phyloP scores from a whole-genome alignment of 2,113 vertebrate species.

The Micromys minutus region DNA sequence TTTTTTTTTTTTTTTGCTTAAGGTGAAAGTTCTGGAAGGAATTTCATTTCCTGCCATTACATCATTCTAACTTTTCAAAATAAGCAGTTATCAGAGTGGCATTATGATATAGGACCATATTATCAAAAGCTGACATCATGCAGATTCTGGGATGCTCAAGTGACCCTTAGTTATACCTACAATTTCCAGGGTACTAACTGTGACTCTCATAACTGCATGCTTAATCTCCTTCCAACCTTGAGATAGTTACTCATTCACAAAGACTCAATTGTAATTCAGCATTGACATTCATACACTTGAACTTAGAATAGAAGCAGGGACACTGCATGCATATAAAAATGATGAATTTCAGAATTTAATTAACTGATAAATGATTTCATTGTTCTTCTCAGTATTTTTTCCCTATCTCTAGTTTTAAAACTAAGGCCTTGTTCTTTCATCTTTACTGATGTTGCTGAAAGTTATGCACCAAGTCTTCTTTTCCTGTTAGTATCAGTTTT shows the following conservation, averaged over 20 bases:
- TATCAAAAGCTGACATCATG: slow-evolving; percentile 60
- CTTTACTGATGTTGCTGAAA: slow-evolving; percentile 47
- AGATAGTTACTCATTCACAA: slow-evolving; percentile 62
- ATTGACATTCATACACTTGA: slow-evolving; percentile 58
- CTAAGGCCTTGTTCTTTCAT: background rate
- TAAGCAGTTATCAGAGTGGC: background rate
- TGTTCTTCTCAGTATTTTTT: slow-evolving; percentile 60
- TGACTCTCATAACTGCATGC: slow-evolving; percentile 28
- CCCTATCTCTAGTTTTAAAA: slow-evolving; percentile 26
- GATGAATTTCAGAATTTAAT: slow-evolving; percentile 73
- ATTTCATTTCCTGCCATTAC: slow-evolving; percentile 53
- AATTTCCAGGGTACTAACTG: slow-evolving; percentile 28
- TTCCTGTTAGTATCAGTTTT: slow-evolving; percentile 48
- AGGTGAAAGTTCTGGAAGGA: background rate
- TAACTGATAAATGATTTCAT: slow-evolving; percentile 72
- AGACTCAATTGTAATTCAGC: slow-evolving; percentile 63
- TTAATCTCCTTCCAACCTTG: slow-evolving; percentile 62
- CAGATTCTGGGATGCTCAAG: background rate
- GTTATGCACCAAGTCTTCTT: background rate
- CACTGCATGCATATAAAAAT: slow-evolving; percentile 62
- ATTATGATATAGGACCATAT: slow-evolving; percentile 5
- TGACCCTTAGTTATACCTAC: slow-evolving; percentile 41
- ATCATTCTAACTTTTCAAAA: slow-evolving; percentile 54
- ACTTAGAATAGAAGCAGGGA: slow-evolving; percentile 57
- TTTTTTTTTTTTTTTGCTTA: no score